phyloP scores from a whole-genome alignment of 2,797 vertebrate genomes.

The Harpagifer antarcticus region DNA sequence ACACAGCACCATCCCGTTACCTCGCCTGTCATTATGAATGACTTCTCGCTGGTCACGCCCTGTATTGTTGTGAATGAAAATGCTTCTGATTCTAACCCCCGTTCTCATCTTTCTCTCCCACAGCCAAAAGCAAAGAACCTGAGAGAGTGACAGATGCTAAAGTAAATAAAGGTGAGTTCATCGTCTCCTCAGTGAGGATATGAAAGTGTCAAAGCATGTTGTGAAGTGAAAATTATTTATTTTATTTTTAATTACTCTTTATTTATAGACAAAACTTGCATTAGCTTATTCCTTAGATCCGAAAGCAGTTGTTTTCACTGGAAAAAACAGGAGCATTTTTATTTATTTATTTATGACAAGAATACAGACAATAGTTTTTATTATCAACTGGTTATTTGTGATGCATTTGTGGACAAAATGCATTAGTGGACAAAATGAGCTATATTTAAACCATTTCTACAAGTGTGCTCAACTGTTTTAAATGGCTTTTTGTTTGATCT shows the following conservation, averaged over 20 bases:
- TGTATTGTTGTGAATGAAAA: conserved; percentile 45
- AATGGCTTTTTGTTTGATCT: background rate
- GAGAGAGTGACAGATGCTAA: conserved; percentile 90
- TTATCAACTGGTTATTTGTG: background rate
- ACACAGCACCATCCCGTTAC: background rate
- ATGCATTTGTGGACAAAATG: background rate
- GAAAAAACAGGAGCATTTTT: too few relatives aligned
- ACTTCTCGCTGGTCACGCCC: background rate
- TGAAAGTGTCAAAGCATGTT: conserved; percentile 7
- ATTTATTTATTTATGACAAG: background rate
- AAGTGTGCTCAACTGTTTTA: background rate
- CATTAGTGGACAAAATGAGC: background rate
- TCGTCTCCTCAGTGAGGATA: background rate
- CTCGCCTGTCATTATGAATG: background rate
- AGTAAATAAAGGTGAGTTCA: conserved; percentile 89
- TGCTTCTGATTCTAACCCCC: conserved; percentile 37
- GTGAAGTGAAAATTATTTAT: conserved; percentile 8
- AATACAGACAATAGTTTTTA: background rate
- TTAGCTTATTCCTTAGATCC: too few relatives aligned
- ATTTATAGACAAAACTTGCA: too few relatives aligned
- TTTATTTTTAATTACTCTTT: too few relatives aligned
- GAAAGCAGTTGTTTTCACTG: too few relatives aligned
- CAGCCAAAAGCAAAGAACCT: conserved; percentile 96
- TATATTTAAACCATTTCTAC: background rate
- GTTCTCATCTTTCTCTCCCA: conserved; percentile 66